These are phyloP conservation scores for Cariama cristata DNA, from an alignment of 2,113 vertebrate genomes.

Conservation along the genomic window DNA sequence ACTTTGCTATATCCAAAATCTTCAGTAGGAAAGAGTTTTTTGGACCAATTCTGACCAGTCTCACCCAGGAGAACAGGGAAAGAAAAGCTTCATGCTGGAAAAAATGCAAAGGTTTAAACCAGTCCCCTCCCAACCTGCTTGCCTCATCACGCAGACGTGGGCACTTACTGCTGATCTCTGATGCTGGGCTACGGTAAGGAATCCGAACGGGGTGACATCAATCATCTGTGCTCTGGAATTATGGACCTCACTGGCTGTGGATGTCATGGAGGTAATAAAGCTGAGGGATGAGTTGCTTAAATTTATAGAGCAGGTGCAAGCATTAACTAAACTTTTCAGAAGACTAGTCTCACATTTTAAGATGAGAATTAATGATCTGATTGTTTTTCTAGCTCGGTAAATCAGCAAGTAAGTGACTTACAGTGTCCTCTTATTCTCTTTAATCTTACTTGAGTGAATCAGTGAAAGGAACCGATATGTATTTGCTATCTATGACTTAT, in stretches of 20 bases:
- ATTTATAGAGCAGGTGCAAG: slow-evolving; percentile 8
- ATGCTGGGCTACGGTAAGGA: not conserved
- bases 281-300: not conserved
- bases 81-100: not conserved
- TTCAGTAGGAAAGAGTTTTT: not conserved
- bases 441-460: not conserved
- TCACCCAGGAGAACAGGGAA: not conserved
- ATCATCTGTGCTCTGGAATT: not conserved
- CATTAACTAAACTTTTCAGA: slow-evolving; percentile 12
- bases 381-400: slow-evolving; percentile 2
- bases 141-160: not conserved
- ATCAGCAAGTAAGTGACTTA: slow-evolving; percentile 2
- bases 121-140: not conserved
- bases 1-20: not conserved
- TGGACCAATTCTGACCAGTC: not conserved
- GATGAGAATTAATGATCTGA: not conserved
- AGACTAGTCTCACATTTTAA: not conserved
- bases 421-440: not conserved
- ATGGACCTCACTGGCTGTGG: not conserved
- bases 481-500: not conserved
- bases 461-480: not conserved
- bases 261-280: not conserved
- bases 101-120: not conserved
- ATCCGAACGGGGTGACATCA: not conserved
- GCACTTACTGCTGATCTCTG: not conserved